Percentiles rank a stretch among this genome's conserved stretches.
Conservation (phyloP, 2,888 invertebrate species). For the Antheraea yamamai region DNA sequence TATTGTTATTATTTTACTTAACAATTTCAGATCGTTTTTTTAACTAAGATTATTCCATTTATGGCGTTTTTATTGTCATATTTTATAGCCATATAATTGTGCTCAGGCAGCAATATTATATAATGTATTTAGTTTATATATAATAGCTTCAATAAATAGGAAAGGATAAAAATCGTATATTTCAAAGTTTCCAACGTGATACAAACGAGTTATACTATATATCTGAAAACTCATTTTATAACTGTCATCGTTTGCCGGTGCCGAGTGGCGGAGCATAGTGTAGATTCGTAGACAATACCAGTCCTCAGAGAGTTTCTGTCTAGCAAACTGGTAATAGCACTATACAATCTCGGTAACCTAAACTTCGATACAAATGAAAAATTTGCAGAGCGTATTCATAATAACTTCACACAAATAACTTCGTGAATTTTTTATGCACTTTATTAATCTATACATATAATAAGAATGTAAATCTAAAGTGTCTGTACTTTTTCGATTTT, state of each 20-base stretch:
- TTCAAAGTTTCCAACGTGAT: not conserved
- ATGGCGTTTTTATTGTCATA: no score
- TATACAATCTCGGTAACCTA: not conserved
- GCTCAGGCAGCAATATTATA: not conserved
- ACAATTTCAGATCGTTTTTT: no score
- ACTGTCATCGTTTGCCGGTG: slow-evolving; percentile 26
- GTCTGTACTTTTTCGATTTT: no score
- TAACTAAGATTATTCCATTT: no score
- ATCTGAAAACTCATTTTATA: slow-evolving; percentile 35
- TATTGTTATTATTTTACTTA: no score
- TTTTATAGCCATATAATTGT: no score
- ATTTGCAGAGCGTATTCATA: not conserved
- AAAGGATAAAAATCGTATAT: not conserved
- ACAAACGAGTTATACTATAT: slow-evolving; percentile 26
- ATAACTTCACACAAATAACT: no score
- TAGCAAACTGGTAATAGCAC: not conserved
- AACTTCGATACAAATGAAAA: not conserved
- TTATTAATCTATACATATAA: no score
- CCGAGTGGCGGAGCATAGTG: not conserved
- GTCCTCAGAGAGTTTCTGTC: not conserved
- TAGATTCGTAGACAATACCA: not conserved
- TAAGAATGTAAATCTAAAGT: no score
- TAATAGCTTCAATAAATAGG: not conserved
- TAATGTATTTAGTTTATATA: not conserved
- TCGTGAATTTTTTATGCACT: not conserved